Base-by-base conservation (phyloP, 2,888 invertebrate species). In the Furcula furcula region DNA sequence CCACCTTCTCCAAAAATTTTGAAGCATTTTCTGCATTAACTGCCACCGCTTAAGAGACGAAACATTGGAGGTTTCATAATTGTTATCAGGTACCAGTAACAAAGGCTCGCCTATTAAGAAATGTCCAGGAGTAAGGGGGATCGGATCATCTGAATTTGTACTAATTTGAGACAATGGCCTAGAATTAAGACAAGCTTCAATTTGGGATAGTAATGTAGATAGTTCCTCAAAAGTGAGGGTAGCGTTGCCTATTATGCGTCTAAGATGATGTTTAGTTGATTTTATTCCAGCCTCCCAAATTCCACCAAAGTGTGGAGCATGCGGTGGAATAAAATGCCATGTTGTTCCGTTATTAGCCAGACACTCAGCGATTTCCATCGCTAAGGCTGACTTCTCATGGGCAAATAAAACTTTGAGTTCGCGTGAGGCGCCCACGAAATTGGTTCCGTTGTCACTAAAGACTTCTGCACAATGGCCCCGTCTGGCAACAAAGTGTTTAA, bases 1-100 rank as follows among this genome's bases (percentile, higher is more conserved):
- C 57, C 60, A 61, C 29, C 36, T 31, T 4, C 26, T 34, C 56
- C 54, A 54, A 29, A 61, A 55, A 27, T 50, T 36, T 29, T 55
- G 50, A 6, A 36, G 37, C 44, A 48, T 47, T 11, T 32, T 43
- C 31, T 56, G 54, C 1, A 40, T 25, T 0, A 54, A 16, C 25
- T 54, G 52, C 55, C 57, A 58, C 25, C 57, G 33, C 1, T 31
- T 32, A 5, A 21, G 15, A 1, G 7, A 7, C 15, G 4, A 23
- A 3, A 36, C 10, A 5, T 31, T 36, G 4, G n/a, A 3, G 1
- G 26, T 7, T 12, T 28, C 15, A 18, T 23, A 29, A 7, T 27
- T 31, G 5, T 9, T 4, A 15, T 36, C 36, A 3, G 36, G 36
- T 1, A 31, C 18, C 3, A 14, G 7, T 7, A 31, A 13, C 7